phyloP scores from a whole-genome alignment of 2,797 vertebrate genomes.

The Rallus crepitans region DNA sequence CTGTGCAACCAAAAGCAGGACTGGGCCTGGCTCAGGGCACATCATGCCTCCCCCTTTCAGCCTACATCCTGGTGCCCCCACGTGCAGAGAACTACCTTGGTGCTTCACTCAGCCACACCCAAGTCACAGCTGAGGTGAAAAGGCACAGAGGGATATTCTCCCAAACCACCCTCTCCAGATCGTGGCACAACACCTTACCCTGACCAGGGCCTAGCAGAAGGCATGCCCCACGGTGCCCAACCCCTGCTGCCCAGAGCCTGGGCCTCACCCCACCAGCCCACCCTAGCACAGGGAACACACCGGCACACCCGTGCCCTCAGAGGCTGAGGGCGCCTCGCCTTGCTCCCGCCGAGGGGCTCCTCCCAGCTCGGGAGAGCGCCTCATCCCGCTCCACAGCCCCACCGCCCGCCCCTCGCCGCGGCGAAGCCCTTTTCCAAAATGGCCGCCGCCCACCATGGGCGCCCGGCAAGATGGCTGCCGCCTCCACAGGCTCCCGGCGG shows the following conservation, averaged over 20 bases:
- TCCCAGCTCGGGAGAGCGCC: accelerated
- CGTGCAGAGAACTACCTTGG: accelerated
- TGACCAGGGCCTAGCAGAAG: accelerated
- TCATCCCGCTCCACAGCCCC: not conserved
- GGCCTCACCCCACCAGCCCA: not conserved
- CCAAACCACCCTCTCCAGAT: not conserved
- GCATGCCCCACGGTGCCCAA: no score
- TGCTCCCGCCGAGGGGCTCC: not conserved
- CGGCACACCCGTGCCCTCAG: not conserved
- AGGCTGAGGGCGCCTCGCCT: accelerated
- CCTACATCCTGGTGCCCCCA: accelerated
- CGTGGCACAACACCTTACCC: accelerated
- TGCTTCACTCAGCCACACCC: not conserved
- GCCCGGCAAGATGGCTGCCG: not conserved
- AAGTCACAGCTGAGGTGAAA: accelerated
- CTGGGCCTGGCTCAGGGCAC: not conserved
- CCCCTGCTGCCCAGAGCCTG: accelerated
- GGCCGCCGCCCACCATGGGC: accelerated
- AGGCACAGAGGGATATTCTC: not conserved
- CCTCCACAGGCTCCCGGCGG: accelerated
- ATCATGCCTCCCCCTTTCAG: not conserved
- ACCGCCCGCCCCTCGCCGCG: accelerated
- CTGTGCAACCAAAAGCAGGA: not conserved
- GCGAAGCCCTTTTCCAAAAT: not conserved
- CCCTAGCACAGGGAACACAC: accelerated